Evolutionary conservation across 2,888 invertebrate genomes (phyloP).

Genomic region (Diarsia mendica): DNA sequence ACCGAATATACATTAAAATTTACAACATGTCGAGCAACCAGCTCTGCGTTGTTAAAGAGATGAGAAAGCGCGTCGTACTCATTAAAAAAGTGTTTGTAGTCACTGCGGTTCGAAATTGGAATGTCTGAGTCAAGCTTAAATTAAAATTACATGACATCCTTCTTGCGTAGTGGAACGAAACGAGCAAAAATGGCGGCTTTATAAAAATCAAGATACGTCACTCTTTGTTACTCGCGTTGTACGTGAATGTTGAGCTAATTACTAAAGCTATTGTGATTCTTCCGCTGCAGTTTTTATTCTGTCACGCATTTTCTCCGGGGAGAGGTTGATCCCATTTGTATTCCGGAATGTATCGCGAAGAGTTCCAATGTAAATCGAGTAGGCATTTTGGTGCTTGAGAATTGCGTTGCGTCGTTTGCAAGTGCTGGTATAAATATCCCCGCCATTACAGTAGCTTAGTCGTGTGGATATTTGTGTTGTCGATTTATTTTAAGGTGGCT

Average conservation of each 20-base stretch:
- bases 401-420: slow-evolving; percentile 50
- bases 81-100: slow-evolving; percentile 53
- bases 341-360: slow-evolving; percentile 54
- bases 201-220: slow-evolving; percentile 65
- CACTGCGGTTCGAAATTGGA: slow-evolving; percentile 53
- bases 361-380: slow-evolving; percentile 59
- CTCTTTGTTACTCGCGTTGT: slow-evolving; percentile 56
- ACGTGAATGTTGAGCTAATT: slow-evolving; percentile 65
- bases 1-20: background rate
- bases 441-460: slow-evolving; percentile 47
- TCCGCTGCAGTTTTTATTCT: slow-evolving; percentile 60
- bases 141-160: slow-evolving; percentile 61
- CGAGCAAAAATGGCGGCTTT: slow-evolving; percentile 41
- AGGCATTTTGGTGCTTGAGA: slow-evolving; percentile 47
- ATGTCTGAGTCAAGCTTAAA: slow-evolving; percentile 51
- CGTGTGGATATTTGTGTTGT: slow-evolving; percentile 48
- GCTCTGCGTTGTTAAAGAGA: slow-evolving; percentile 6
- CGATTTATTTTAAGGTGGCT: slow-evolving; percentile 43
- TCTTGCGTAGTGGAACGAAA: slow-evolving; percentile 36
- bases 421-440: slow-evolving; percentile 50
- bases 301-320: slow-evolving; percentile 48
- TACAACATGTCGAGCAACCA: slow-evolving; percentile 14
- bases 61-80: slow-evolving; percentile 30
- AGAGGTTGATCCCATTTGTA: slow-evolving; percentile 55
- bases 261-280: slow-evolving; percentile 55